phyloP scores from a whole-genome alignment of 1,140 invertebrate genomes.

The Acyrthosiphon pisum region DNA sequence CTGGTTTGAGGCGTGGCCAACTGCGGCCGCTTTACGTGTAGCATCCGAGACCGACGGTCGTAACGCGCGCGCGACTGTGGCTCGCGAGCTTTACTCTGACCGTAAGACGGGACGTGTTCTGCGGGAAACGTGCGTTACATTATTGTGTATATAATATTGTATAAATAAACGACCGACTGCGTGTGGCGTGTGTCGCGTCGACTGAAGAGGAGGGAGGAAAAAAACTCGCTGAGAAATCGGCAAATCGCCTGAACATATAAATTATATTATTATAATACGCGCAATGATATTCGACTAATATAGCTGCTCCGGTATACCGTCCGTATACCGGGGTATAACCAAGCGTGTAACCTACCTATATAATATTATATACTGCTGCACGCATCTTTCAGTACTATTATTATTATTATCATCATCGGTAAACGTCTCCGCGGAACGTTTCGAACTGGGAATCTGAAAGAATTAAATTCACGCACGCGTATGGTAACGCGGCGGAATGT shows the following conservation, averaged over 20 bases:
- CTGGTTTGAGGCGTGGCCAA: constrained; percentile 26
- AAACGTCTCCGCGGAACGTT: not conserved
- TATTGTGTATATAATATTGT: not conserved
- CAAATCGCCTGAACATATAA: not conserved
- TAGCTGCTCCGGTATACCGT: not conserved
- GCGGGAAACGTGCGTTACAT: not conserved
- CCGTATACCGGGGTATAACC: not conserved
- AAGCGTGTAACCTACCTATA: not conserved
- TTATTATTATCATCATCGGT: not conserved
- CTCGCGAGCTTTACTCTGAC: not conserved
- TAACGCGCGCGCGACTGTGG: not conserved
- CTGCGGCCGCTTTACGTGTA: not conserved
- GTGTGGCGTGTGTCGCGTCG: not conserved
- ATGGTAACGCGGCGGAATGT: not conserved
- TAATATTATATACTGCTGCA: not conserved
- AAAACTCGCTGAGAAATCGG: not conserved
- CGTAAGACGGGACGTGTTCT: constrained; percentile 36
- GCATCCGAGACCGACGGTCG: not conserved
- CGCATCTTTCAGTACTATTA: not conserved
- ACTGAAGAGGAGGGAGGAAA: not conserved
- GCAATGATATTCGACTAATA: not conserved
- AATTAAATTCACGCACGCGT: not conserved
- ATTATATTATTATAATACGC: too few relatives aligned
- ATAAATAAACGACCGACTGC: not conserved
- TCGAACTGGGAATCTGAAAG: not conserved